Evolutionary conservation across 2,797 vertebrate species (phyloP), one percentile per base, ranked within the genome.

Genomic region (Rhinogobio ventralis): DNA sequence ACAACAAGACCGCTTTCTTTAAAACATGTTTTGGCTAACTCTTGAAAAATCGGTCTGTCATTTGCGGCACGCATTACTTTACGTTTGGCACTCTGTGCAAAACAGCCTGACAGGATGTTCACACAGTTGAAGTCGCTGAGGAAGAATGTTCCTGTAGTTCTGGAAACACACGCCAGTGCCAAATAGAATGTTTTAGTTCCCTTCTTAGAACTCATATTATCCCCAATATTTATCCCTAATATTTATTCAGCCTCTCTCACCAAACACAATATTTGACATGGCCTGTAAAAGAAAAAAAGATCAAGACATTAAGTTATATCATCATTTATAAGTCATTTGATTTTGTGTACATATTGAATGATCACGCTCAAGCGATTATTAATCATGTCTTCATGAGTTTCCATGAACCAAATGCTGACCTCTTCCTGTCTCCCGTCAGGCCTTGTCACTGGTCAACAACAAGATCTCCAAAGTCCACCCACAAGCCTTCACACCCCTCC

Each of bases 401-500:
- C 62, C 42, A 14, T 19, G 14, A 69, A 72, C 55, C 62, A 15
- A 57, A 23, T 53, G 20, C 76, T 62, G 53, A 67, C 62, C 9
- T 68, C 74, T 19, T 62, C 51, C 64, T 72, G 72, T 80, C n/a
- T 88, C 76, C 42, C 75, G 1, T 9, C 86, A 98, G 97, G 97
- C 96, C 36, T 93, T 98, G 39, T 97, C 97, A 77, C 91, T 98
- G 88, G 96, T 97, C 88, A 98, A 97, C 92, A 98, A 98, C 91
- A 94, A 91, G 79, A 96, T 98, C 91, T 95, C 95, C 83, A 97
- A 96, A 94, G 95, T 98, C 86, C 96, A 97, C 23, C 95, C 96
- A 15, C 96, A 91, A 91, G 90, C 96, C 28, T 98, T 98, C 81
- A 83, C 88, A 46, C 96, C 96, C 1, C 90, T 98, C 74, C 92